Evolutionary conservation across 1,140 invertebrate genomes (phyloP).

Genomic region (Anastatus disparis): DNA sequence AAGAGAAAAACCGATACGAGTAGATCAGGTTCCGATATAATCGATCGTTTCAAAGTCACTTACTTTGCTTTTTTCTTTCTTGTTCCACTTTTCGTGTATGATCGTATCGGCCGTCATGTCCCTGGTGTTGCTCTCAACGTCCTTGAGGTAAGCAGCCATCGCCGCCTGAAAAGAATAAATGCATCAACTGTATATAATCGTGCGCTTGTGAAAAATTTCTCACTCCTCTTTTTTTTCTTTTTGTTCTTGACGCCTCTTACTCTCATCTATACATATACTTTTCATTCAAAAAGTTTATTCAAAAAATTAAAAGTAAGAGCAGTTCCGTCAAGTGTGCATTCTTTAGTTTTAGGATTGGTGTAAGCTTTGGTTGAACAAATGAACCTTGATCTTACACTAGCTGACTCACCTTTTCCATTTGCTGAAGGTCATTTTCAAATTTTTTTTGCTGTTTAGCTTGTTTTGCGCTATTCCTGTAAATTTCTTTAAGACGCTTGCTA

Average conservation of each 20-base stretch:
- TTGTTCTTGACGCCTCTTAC: no score
- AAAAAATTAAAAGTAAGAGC: no score
- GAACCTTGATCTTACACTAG: no score
- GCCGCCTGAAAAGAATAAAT: conserved; percentile 70
- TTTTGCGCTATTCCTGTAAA: conserved; percentile 84
- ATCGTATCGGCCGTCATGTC: conserved; percentile 75
- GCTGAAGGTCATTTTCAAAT: conserved; percentile 82
- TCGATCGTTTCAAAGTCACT: background rate
- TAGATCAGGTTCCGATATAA: no score
- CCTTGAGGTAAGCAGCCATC: conserved; percentile 84
- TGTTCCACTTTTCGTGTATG: conserved; percentile 55
- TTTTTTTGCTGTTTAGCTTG: conserved; percentile 81
- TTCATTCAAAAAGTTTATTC: no score
- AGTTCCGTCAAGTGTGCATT: no score
- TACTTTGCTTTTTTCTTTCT: conserved; percentile 35
- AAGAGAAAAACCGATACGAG: no score
- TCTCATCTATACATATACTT: no score
- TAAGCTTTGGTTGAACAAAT: no score
- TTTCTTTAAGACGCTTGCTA: conserved; percentile 84
- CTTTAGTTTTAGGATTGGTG: no score
- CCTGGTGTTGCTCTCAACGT: conserved; percentile 75
- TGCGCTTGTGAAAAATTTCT: background rate
- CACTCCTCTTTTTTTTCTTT: no score
- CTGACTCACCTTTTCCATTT: conserved; percentile 87
- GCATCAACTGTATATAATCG: background rate